phyloP scores from a whole-genome alignment of 2,797 vertebrate genomes.

The Anniella stebbinsi region DNA sequence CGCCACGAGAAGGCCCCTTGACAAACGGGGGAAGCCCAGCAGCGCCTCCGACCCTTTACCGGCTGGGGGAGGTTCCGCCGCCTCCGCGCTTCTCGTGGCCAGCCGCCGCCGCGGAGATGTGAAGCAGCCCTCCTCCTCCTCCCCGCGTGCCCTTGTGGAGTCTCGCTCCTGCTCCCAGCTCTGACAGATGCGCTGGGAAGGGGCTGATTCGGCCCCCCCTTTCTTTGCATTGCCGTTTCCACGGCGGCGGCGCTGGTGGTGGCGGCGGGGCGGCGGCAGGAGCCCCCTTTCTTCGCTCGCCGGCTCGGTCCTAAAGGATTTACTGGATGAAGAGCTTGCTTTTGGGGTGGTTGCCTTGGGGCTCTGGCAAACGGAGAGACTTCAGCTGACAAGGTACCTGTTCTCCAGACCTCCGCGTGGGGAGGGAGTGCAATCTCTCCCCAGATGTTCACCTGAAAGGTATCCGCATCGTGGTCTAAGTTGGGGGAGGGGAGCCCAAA shows the following conservation, averaged over 20 bases:
- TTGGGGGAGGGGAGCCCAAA: conserved; percentile 22
- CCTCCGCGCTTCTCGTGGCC: background rate
- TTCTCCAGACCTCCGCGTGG: conserved; percentile 34
- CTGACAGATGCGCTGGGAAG: conserved; percentile 22
- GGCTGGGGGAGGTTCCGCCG: background rate
- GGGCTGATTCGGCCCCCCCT: conserved; percentile 17
- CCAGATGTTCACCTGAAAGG: conserved; percentile 60
- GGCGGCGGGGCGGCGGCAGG: background rate
- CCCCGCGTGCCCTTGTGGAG: conserved; percentile 25
- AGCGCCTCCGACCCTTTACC: background rate
- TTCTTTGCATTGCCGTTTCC: conserved; percentile 26
- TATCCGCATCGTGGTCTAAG: conserved; percentile 58
- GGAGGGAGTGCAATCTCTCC: conserved; percentile 7
- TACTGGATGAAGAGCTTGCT: conserved; percentile 37
- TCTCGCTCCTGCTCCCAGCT: conserved; percentile 7
- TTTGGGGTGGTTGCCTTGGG: background rate
- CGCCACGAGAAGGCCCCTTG: background rate
- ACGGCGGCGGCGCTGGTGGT: background rate
- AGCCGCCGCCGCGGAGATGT: conserved; percentile 7
- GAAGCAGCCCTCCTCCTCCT: background rate
- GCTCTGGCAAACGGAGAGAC: conserved; percentile 29
- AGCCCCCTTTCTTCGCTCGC: background rate
- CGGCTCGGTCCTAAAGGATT: conserved; percentile 31
- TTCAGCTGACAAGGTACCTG: conserved; percentile 46
- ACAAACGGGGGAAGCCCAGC: background rate